phyloP scores from a whole-genome alignment of 2,888 invertebrate genomes.

The Chelonus formosanus region DNA sequence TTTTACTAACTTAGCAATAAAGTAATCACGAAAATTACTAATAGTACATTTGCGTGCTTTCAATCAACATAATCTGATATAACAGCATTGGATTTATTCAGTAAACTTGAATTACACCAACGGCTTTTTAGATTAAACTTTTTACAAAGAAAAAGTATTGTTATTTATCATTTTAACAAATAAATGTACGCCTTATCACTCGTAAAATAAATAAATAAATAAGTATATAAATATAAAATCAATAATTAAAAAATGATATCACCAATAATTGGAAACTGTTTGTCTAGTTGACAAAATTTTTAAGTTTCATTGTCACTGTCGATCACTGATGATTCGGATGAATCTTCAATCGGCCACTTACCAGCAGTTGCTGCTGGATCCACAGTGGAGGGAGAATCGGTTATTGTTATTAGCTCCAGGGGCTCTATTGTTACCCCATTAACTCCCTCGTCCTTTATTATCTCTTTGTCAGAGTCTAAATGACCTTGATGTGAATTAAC shows the following conservation, averaged over 20 bases:
- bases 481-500: constrained; percentile 24
- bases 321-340: constrained; percentile 51
- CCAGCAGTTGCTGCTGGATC: constrained; percentile 58
- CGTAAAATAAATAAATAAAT: too few species aligned
- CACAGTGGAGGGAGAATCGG: constrained; percentile 51
- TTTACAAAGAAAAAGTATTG: too few species aligned
- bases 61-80: too few species aligned
- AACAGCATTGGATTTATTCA: too few species aligned
- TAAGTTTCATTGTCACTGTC: constrained; percentile 60
- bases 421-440: constrained; percentile 44
- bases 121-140: too few species aligned
- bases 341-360: constrained; percentile 60
- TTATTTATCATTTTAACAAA: too few species aligned
- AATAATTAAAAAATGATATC: constrained; percentile 26
- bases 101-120: too few species aligned
- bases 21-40: too few species aligned
- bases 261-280: constrained; percentile 11
- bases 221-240: constrained; percentile 11
- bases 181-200: too few species aligned
- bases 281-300: constrained; percentile 31
- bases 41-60: too few species aligned
- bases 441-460: constrained; percentile 7
- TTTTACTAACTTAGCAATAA: too few species aligned
- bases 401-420: constrained; percentile 56
- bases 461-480: constrained; percentile 11